Conservation (phyloP, 64 coral and sea anemone genomes). For the Acropora tenuis region DNA sequence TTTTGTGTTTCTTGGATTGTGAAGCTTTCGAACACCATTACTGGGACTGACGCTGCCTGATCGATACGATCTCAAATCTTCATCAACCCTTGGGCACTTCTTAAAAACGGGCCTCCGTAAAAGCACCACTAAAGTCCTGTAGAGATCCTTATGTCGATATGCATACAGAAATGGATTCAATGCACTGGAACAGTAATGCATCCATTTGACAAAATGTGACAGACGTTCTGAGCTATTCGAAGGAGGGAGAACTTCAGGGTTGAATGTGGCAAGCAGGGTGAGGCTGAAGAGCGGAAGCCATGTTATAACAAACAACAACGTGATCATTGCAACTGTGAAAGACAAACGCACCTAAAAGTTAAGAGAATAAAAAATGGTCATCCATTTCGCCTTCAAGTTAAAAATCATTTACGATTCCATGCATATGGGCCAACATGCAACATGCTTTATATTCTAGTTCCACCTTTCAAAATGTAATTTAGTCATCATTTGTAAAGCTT, state of each 20-base stretch:
- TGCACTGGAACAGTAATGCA: constrained; percentile 76
- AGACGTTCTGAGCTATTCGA: constrained; percentile 5
- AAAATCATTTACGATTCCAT: not conserved
- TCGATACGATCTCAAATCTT: not conserved
- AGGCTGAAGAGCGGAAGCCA: constrained; percentile 71
- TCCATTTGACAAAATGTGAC: constrained; percentile 69
- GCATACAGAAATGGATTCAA: constrained; percentile 64
- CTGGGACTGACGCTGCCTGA: not conserved
- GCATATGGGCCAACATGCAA: too few relatives aligned
- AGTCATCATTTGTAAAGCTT: too few relatives aligned
- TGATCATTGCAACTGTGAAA: constrained; percentile 56
- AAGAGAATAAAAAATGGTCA: not conserved
- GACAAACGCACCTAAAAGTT: constrained; percentile 37
- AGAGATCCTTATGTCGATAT: constrained; percentile 45
- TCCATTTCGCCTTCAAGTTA: not conserved
- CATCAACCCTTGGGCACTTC: not conserved
- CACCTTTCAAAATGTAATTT: too few relatives aligned
- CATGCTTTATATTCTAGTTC: too few relatives aligned
- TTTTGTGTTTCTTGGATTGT: not conserved
- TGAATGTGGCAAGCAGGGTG: constrained; percentile 57
- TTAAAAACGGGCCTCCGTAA: not conserved
- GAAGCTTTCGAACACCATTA: not conserved
- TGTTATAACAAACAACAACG: constrained; percentile 58
- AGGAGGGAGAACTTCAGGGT: constrained; percentile 30
- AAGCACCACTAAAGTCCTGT: constrained; percentile 43